Percentiles rank a stretch among this genome's conserved stretches.
phyloP scores from a whole-genome alignment of 2,113 vertebrate species.

The Urocynchramus pylzowi region DNA sequence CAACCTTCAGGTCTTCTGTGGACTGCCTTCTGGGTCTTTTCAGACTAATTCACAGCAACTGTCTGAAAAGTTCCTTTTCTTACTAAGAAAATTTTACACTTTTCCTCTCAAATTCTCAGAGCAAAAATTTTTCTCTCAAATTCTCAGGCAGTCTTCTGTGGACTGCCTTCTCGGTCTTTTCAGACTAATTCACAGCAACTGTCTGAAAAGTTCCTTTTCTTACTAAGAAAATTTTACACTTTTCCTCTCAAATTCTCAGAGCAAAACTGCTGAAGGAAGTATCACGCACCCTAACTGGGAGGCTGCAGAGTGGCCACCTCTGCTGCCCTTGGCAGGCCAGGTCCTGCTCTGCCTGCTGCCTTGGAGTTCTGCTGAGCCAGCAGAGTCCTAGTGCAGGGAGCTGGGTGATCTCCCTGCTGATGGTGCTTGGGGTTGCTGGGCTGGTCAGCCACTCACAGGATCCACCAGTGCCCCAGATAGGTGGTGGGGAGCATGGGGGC shows the following conservation, averaged over 20 bases:
- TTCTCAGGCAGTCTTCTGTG: background rate
- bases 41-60: background rate
- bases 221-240: background rate
- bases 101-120: background rate
- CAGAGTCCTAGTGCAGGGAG: fast-evolving
- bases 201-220: background rate
- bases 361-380: background rate
- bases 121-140: too few species aligned
- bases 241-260: background rate
- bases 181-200: background rate
- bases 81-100: background rate
- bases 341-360: background rate
- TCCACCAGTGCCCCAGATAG: fast-evolving
- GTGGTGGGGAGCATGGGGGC: too few species aligned
- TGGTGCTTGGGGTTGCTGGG: fast-evolving
- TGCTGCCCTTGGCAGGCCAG: fast-evolving
- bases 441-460: fast-evolving
- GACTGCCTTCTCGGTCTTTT: background rate
- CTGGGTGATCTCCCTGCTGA: background rate
- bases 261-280: background rate
- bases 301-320: background rate
- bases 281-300: fast-evolving
- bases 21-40: background rate
- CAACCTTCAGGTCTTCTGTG: background rate
- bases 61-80: background rate